Evolutionary conservation across 2,888 invertebrate genomes (phyloP).

Genomic region (Tenthredo scrophulariae): DNA sequence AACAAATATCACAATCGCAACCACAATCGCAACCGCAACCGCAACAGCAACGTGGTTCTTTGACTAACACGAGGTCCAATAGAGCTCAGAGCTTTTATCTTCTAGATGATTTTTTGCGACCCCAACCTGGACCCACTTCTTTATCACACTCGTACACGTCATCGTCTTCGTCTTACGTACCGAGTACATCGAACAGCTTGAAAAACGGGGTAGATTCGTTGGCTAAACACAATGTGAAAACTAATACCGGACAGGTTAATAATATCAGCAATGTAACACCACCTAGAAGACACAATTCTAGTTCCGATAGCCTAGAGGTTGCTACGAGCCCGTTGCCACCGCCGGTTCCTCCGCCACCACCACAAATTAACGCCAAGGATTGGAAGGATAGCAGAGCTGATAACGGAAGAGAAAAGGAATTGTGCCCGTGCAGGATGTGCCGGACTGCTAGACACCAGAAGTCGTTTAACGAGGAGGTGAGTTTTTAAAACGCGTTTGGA

Average conservation of each 20-base stretch:
- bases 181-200: conserved; percentile 56
- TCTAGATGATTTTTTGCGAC: conserved; percentile 78
- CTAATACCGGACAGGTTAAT: conserved; percentile 37
- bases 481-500: conserved; percentile 56
- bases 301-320: conserved; percentile 76
- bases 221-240: conserved; percentile 47
- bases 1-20: conserved; percentile 57
- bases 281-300: conserved; percentile 75
- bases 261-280: conserved; percentile 73
- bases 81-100: conserved; percentile 79
- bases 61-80: conserved; percentile 70
- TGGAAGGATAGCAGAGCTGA: conserved; percentile 59
- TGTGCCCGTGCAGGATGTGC: conserved; percentile 73
- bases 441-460: conserved; percentile 74
- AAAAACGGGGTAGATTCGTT: conserved; percentile 14
- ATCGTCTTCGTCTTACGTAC: conserved; percentile 38
- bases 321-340: conserved; percentile 77
- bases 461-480: conserved; percentile 75
- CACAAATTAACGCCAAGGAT: conserved; percentile 65
- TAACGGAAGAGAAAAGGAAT: conserved; percentile 71
- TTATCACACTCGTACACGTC: conserved; percentile 56
- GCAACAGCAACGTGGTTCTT: conserved; percentile 56
- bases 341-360: conserved; percentile 79
- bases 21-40: conserved; percentile 52
- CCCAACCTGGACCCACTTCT: conserved; percentile 67